Conservation (phyloP, 2,113 vertebrate species). For the Vidua chalybeata region DNA sequence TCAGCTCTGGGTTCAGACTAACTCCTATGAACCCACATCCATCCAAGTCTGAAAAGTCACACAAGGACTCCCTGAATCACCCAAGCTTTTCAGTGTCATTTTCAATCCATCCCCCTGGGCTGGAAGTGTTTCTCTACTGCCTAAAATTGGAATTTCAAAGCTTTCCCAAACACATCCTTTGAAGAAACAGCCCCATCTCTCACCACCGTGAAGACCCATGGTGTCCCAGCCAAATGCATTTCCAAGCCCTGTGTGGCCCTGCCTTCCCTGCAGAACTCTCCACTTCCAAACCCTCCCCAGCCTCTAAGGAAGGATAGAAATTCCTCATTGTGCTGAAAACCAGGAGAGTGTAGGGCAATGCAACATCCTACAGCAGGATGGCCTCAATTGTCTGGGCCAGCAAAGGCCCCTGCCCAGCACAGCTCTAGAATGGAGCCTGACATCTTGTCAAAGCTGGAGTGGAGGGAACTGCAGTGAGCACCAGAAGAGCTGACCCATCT, state of each 20-base stretch:
- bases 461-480: neutral
- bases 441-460: neutral
- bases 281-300: neutral
- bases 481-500: neutral
- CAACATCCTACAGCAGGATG: neutral
- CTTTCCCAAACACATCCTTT: neutral
- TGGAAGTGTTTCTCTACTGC: neutral
- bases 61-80: neutral
- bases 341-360: accelerated
- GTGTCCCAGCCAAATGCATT: neutral
- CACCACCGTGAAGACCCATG: neutral
- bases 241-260: neutral
- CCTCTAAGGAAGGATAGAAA: neutral
- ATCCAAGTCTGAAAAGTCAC: neutral
- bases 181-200: neutral
- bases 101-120: neutral
- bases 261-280: neutral
- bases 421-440: neutral
- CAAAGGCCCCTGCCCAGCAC: neutral
- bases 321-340: neutral
- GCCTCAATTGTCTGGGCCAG: neutral
- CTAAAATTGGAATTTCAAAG: neutral
- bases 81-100: neutral
- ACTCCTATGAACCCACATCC: neutral
- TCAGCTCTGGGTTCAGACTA: neutral